phyloP scores from a whole-genome alignment of 2,888 invertebrate species.

The Lucinisca nassula region DNA sequence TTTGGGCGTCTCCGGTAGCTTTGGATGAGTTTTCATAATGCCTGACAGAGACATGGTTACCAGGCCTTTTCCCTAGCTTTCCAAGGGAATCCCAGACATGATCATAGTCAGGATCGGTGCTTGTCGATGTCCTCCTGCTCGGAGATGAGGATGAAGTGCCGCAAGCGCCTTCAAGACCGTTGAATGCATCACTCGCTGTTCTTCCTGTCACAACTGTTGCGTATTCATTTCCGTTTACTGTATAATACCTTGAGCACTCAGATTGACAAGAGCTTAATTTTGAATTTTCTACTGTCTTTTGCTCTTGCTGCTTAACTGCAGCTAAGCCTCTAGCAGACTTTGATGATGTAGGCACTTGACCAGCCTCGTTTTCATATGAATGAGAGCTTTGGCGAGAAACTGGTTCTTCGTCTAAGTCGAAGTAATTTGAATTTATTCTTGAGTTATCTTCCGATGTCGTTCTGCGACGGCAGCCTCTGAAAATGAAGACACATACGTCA shows the following conservation, averaged over 20 bases:
- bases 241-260: slow-evolving; percentile 5
- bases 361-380: slow-evolving; percentile 56
- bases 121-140: slow-evolving; percentile 48
- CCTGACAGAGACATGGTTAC: neutral
- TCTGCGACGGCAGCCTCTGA: neutral
- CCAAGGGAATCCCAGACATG: slow-evolving; percentile 65
- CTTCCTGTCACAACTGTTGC: slow-evolving; percentile 42
- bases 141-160: neutral
- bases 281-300: neutral
- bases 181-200: slow-evolving; percentile 13
- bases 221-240: slow-evolving; percentile 60
- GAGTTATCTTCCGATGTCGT: neutral
- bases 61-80: slow-evolving; percentile 47
- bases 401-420: slow-evolving; percentile 60
- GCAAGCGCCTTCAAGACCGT: slow-evolving; percentile 28
- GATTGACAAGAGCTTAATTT: neutral
- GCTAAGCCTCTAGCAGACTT: slow-evolving; percentile 22
- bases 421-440: slow-evolving; percentile 50
- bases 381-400: slow-evolving; percentile 33
- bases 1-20: slow-evolving; percentile 56
- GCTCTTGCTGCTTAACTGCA: slow-evolving; percentile 28
- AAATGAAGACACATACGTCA: no score
- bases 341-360: neutral
- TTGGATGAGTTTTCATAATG: slow-evolving; percentile 31
- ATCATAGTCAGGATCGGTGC: slow-evolving; percentile 68